Percentiles rank a stretch among this genome's conserved stretches.
Conservation (phyloP, 2,888 invertebrate species). For the Andrena hattorfiana region DNA sequence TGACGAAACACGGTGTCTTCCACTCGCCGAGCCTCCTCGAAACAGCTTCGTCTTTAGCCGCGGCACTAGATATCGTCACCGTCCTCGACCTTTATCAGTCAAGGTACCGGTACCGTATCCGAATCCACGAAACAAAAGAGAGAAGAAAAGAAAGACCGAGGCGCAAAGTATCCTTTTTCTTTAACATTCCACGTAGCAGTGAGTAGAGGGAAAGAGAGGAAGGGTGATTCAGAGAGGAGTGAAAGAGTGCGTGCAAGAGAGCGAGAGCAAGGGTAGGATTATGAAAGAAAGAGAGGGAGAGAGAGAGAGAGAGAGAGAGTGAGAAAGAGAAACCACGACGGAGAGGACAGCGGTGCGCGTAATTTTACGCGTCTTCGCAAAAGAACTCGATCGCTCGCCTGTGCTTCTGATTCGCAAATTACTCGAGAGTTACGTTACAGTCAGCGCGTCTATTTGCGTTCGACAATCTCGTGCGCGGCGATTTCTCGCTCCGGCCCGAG, state of each 20-base stretch:
- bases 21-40: constrained; percentile 36
- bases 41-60: constrained; percentile 36
- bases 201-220: constrained; percentile 44
- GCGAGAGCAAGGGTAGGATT: constrained; percentile 40
- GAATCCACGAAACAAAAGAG: not conserved
- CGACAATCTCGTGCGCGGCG: not conserved
- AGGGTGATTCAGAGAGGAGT: constrained; percentile 29
- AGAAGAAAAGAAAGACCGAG: constrained; percentile 45
- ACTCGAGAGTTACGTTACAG: constrained; percentile 40
- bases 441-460: not conserved
- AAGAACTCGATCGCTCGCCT: constrained; percentile 64
- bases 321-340: constrained; percentile 66
- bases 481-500: not conserved
- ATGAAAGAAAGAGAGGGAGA: constrained; percentile 31
- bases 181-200: constrained; percentile 71
- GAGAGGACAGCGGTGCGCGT: constrained; percentile 63
- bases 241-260: constrained; percentile 18
- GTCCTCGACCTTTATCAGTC: constrained; percentile 17
- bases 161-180: constrained; percentile 62
- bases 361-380: constrained; percentile 55
- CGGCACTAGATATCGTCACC: constrained; percentile 9
- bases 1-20: constrained; percentile 61
- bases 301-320: constrained; percentile 65
- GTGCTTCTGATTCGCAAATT: constrained; percentile 53
- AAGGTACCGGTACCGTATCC: constrained; percentile 25